Percentiles rank a stretch among this genome's conserved stretches.
These are phyloP conservation scores for Takifugu ocellatus DNA, from an alignment of 2,797 vertebrate species.

Conservation along the genomic window DNA sequence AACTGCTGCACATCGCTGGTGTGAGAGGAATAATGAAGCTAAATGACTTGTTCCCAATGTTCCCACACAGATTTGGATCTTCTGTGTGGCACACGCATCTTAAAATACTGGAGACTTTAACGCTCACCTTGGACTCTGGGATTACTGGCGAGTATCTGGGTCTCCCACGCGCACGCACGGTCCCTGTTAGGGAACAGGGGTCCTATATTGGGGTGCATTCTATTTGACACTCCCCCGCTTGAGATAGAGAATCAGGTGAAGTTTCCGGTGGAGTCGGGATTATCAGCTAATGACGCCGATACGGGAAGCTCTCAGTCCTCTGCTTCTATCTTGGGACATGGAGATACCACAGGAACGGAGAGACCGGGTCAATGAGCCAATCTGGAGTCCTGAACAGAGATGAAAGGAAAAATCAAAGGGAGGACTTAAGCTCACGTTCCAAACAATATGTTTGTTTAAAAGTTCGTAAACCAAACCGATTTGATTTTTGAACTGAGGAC, in stretches of 20 bases:
- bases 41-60: not conserved
- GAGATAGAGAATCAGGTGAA: constrained; percentile 66
- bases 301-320: constrained; percentile 53
- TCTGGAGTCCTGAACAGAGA: constrained; percentile 31
- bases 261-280: constrained; percentile 58
- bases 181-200: constrained; percentile 38
- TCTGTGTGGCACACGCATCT: constrained; percentile 15
- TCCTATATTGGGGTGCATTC: constrained; percentile 47
- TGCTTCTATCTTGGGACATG: constrained; percentile 61
- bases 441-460: not conserved
- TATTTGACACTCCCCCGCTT: constrained; percentile 38
- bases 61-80: constrained; percentile 2
- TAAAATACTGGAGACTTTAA: constrained; percentile 41
- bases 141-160: constrained; percentile 41
- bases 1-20: not conserved
- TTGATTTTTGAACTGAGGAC: constrained; percentile 17
- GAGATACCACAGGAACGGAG: constrained; percentile 48
- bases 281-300: constrained; percentile 64
- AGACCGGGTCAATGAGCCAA: constrained; percentile 27
- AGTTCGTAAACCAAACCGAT: too few relatives aligned
- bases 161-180: constrained; percentile 25
- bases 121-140: constrained; percentile 35
- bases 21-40: not conserved
- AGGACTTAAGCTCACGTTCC: constrained; percentile 16
- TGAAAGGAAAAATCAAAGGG: constrained; percentile 37